phyloP scores from a whole-genome alignment of 1,140 invertebrate species.

The Aplysia californica region DNA sequence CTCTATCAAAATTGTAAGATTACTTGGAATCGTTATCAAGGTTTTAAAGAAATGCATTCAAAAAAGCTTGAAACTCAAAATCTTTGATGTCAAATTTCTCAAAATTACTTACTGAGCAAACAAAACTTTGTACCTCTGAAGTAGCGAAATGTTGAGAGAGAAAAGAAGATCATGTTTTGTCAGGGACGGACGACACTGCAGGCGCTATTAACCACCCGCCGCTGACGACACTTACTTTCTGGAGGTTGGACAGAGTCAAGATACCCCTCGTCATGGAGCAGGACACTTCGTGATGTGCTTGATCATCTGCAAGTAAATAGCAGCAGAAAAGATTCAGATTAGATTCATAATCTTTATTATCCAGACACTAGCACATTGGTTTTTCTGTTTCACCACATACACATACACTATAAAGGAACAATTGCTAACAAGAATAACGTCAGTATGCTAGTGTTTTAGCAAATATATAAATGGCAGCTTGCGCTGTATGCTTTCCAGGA shows the following conservation, averaged over 20 bases:
- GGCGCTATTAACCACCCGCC: no score
- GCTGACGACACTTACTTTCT: constrained; percentile 48
- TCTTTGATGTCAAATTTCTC: background rate
- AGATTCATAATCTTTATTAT: no score
- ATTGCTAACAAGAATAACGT: background rate
- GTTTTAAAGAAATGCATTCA: background rate
- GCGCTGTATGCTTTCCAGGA: no score
- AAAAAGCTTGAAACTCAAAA: background rate
- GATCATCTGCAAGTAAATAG: background rate
- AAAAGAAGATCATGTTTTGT: background rate
- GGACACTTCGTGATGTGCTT: constrained; percentile 35
- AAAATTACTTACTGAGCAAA: background rate
- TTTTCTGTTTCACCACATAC: background rate
- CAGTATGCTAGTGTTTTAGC: background rate
- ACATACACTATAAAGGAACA: background rate
- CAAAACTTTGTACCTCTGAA: background rate
- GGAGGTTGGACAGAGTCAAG: constrained; percentile 53
- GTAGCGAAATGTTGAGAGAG: background rate
- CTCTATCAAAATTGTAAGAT: no score
- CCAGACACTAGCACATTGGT: background rate
- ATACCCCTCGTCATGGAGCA: constrained; percentile 53
- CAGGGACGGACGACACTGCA: no score
- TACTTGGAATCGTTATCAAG: no score
- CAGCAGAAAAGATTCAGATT: background rate
- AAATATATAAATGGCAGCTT: no score